Evolutionary conservation across 2,888 invertebrate genomes (phyloP).

Genomic region (Aphelenchoides bicaudatus): DNA sequence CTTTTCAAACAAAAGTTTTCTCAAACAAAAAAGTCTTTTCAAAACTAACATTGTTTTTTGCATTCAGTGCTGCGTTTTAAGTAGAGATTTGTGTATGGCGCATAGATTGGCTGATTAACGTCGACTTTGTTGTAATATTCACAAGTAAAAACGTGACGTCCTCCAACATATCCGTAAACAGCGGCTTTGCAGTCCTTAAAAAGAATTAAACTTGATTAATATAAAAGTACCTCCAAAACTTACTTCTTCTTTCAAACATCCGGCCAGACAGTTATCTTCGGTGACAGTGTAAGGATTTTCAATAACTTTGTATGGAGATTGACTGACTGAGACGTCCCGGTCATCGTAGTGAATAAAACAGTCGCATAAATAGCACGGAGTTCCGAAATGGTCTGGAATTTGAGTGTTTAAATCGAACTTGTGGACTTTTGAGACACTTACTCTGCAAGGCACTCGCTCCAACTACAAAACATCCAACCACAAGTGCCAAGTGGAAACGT

Average conservation of each 20-base stretch:
- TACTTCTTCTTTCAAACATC: constrained; percentile 49
- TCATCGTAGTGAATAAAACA: constrained; percentile 59
- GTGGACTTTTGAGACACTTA: not conserved
- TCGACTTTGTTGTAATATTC: constrained; percentile 51
- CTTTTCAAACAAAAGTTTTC: not conserved
- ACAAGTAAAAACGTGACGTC: constrained; percentile 57
- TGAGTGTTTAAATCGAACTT: not conserved
- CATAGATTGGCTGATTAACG: constrained; percentile 46
- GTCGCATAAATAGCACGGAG: constrained; percentile 52
- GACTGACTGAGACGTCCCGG: constrained; percentile 48
- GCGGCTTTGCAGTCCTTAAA: constrained; percentile 53
- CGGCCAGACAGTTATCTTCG: constrained; percentile 57
- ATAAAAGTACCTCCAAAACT: constrained; percentile 17
- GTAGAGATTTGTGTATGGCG: constrained; percentile 56
- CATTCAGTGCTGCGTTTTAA: constrained; percentile 37
- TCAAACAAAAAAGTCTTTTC: not conserved
- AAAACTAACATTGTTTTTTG: constrained; percentile 28
- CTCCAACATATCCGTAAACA: constrained; percentile 58
- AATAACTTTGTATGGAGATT: constrained; percentile 52
- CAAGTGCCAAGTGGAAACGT: not conserved
- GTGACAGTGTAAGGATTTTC: constrained; percentile 49
- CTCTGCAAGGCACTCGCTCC: not conserved
- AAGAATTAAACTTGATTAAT: constrained; percentile 18
- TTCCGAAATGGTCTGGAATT: constrained; percentile 50
- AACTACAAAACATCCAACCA: not conserved